Evolutionary conservation across 2,888 invertebrate species (phyloP).

Genomic region (Oligia strigilis): DNA sequence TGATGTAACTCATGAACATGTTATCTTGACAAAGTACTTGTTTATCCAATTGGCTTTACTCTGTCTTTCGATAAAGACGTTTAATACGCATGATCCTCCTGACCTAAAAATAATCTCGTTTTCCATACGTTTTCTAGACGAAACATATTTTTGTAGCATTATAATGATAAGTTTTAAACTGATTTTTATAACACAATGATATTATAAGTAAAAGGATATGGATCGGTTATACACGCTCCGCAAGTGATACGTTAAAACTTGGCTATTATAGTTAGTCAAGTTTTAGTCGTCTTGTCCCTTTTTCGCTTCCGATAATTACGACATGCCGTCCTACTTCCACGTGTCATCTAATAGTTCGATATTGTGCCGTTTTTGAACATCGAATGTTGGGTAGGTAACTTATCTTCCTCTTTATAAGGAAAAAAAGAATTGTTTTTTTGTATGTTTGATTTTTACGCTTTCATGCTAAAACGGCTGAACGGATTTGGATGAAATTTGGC

Average conservation of each 20-base stretch:
- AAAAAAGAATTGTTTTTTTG: too few species aligned
- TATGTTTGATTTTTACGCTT: too few species aligned
- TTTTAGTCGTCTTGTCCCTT: not conserved
- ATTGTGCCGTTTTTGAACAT: not conserved
- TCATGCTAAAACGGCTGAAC: too few species aligned
- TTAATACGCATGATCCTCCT: conserved; percentile 33
- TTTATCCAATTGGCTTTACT: conserved; percentile 46
- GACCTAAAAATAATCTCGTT: conserved; percentile 52
- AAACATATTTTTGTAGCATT: conserved; percentile 9
- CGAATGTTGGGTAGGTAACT: not conserved
- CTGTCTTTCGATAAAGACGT: conserved; percentile 44
- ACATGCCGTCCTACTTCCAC: not conserved
- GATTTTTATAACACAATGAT: conserved; percentile 34
- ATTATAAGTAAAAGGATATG: not conserved
- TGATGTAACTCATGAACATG: conserved; percentile 18
- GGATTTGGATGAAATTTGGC: not conserved
- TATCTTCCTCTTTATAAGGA: not conserved
- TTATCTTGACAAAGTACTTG: conserved; percentile 45
- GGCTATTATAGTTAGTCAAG: not conserved
- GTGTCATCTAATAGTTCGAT: not conserved
- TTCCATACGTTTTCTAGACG: conserved; percentile 26
- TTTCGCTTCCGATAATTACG: not conserved
- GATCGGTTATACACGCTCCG: too few species aligned
- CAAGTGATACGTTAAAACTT: not conserved
- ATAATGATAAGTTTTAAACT: conserved; percentile 21